Conservation (phyloP, 1,140 invertebrate species). For the Gyrodactylus bullatarudis region DNA sequence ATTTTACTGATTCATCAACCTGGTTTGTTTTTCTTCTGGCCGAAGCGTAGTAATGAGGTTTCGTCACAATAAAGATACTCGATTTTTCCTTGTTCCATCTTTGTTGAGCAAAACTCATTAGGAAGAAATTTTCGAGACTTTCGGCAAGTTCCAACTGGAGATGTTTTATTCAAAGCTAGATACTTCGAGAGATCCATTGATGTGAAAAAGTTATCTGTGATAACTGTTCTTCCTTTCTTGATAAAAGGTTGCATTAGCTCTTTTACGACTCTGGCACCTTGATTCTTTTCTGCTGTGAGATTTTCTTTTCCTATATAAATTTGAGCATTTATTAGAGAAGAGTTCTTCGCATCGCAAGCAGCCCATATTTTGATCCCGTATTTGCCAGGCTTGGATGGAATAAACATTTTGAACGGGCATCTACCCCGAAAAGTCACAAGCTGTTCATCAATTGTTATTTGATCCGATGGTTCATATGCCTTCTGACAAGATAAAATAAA, state of each 20-base stretch:
- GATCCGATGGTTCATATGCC: neutral
- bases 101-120: neutral
- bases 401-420: conserved; percentile 14
- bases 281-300: neutral
- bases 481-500: neutral
- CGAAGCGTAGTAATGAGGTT: neutral
- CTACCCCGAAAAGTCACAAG: conserved; percentile 12
- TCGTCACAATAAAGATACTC: neutral
- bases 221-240: neutral
- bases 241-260: neutral
- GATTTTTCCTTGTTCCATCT: neutral
- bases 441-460: conserved; percentile 11
- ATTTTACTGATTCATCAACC: too few species aligned
- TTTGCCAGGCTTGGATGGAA: conserved; percentile 21
- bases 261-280: conserved; percentile 2
- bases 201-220: neutral
- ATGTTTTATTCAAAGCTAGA: neutral
- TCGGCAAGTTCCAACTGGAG: neutral
- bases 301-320: conserved; percentile 6
- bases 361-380: conserved; percentile 18
- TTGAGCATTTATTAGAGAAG: conserved; percentile 8
- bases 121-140: neutral
- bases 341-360: conserved; percentile 8
- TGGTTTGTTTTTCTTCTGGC: neutral
- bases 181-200: neutral